Percentiles rank a stretch among this genome's conserved stretches.
phyloP scores from a whole-genome alignment of 2,888 invertebrate species.

The Ichneumon xanthorius region DNA sequence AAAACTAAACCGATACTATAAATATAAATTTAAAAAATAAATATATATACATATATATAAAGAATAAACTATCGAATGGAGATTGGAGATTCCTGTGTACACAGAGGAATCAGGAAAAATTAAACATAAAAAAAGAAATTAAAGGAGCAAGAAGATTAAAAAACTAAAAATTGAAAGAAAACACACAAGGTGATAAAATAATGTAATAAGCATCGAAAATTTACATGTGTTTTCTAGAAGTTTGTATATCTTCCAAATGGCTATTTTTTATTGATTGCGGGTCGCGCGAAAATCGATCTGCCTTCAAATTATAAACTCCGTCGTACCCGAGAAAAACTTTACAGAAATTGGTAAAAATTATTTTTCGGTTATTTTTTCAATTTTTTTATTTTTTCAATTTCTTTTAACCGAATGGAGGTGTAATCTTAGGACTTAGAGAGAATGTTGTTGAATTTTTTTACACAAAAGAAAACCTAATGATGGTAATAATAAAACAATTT shows the following conservation, averaged over 20 bases:
- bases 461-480: slow-evolving; percentile 76
- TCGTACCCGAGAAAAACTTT: background rate
- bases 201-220: slow-evolving; percentile 63
- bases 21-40: background rate
- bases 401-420: slow-evolving; percentile 63
- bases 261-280: slow-evolving; percentile 55
- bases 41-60: slow-evolving; percentile 20
- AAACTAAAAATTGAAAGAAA: slow-evolving; percentile 62
- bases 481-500: slow-evolving; percentile 73
- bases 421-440: slow-evolving; percentile 71
- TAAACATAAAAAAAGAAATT: slow-evolving; percentile 50
- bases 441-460: slow-evolving; percentile 80
- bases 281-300: background rate
- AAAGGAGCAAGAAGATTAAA: slow-evolving; percentile 59
- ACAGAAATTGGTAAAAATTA: background rate
- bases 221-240: slow-evolving; percentile 73
- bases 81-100: slow-evolving; percentile 21
- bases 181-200: slow-evolving; percentile 57
- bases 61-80: background rate
- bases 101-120: slow-evolving; percentile 30
- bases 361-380: background rate
- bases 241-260: slow-evolving; percentile 72
- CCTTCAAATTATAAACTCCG: background rate
- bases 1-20: background rate
- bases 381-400: slow-evolving; percentile 50